These are phyloP conservation scores for Meiosimyza decipiens DNA, from an alignment of 2,888 invertebrate genomes.

Conservation along the genomic window DNA sequence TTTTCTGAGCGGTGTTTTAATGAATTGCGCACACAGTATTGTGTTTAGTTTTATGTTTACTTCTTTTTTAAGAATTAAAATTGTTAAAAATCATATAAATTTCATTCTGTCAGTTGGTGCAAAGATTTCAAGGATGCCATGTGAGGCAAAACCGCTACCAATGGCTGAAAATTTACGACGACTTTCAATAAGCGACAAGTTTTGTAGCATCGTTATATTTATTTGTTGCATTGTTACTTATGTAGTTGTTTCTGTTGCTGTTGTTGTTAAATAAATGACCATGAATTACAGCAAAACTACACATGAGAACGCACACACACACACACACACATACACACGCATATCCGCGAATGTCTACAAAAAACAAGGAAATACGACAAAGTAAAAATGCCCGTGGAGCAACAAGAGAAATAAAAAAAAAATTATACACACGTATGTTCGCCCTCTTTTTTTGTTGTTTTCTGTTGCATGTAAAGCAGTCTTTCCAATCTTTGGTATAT, in stretches of 20 bases:
- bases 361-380: background rate
- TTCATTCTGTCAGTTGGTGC: conserved; percentile 48
- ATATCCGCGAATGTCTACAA: conserved; percentile 29
- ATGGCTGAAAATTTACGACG: conserved; percentile 16
- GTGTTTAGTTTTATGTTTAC: background rate
- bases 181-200: conserved; percentile 7
- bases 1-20: no score
- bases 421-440: no score
- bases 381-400: background rate
- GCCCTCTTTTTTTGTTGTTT: no score
- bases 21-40: conserved; percentile 1
- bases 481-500: conserved; percentile 14
- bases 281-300: conserved; percentile 51
- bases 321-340: conserved; percentile 21
- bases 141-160: no score
- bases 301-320: conserved; percentile 12
- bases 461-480: background rate
- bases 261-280: conserved; percentile 47
- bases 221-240: conserved; percentile 14
- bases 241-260: conserved; percentile 35
- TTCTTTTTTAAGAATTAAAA: conserved; percentile 25
- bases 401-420: background rate
- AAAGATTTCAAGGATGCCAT: no score
- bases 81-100: conserved; percentile 53
- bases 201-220: background rate